Evolutionary conservation across 2,888 invertebrate genomes (phyloP).

Genomic region (Caenorhabditis plicata): DNA sequence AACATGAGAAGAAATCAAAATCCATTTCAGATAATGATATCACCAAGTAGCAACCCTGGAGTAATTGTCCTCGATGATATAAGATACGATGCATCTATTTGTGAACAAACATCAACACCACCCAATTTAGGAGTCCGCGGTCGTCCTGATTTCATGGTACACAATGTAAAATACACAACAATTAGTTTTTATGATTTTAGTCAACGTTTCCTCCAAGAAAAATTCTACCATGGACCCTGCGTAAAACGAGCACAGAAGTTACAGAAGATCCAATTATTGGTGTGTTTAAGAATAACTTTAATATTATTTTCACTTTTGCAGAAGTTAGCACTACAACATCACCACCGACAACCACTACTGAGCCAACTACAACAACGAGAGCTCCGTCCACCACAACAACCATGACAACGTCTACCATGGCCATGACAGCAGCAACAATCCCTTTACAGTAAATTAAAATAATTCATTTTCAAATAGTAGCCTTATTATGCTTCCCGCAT

Average conservation of each 20-base stretch:
- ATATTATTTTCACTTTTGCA: no score
- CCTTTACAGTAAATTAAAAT: no score
- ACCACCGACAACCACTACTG: constrained; percentile 1
- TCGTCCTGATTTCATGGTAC: constrained; percentile 37
- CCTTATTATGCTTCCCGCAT: no score
- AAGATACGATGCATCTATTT: constrained; percentile 55
- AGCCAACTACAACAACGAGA: constrained; percentile 3
- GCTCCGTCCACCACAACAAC: constrained; percentile 10
- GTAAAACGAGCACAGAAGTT: constrained; percentile 2
- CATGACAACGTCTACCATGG: not conserved
- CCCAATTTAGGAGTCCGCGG: constrained; percentile 4
- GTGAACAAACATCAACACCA: constrained; percentile 10
- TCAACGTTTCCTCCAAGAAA: constrained; percentile 17
- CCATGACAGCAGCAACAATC: not conserved
- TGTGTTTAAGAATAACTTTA: no score
- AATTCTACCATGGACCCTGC: constrained; percentile 31
- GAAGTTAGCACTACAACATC: constrained; percentile 1
- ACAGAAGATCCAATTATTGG: no score
- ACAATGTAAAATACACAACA: not conserved
- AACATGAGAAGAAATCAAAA: not conserved
- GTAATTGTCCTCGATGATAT: constrained; percentile 60
- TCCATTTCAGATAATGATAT: constrained; percentile 52
- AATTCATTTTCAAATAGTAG: no score
- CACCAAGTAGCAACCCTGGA: constrained; percentile 51
- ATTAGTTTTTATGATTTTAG: constrained; percentile 3